Evolutionary conservation across 2,888 invertebrate species (phyloP).

Genomic region (Lasioglossum leucozonium): DNA sequence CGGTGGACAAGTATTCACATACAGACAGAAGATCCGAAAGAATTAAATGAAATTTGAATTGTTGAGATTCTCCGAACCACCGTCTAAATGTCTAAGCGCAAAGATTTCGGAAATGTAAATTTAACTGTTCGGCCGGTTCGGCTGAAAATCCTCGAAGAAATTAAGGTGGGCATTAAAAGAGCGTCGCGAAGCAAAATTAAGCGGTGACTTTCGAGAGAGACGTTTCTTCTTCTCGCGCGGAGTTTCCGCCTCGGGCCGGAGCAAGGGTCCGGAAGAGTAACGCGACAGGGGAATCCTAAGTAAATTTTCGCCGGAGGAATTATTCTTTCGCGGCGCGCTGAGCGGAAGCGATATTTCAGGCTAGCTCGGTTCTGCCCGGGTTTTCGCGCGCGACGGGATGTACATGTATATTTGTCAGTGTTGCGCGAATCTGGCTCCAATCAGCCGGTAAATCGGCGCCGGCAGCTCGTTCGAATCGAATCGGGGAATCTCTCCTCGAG

Average conservation of each 20-base stretch:
- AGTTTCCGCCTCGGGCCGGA: not conserved
- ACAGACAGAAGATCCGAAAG: too few relatives aligned
- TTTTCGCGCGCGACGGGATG: not conserved
- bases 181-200: not conserved
- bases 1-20: too few relatives aligned
- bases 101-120: not conserved
- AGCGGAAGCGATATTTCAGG: slow-evolving; percentile 15
- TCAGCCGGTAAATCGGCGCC: slow-evolving; percentile 29
- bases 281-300: not conserved
- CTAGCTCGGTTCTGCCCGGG: not conserved
- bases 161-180: not conserved
- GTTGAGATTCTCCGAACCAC: too few relatives aligned
- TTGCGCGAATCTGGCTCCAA: slow-evolving; percentile 31
- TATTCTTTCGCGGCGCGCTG: not conserved
- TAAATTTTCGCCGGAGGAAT: not conserved
- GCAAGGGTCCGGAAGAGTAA: not conserved
- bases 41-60: too few relatives aligned
- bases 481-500: slow-evolving; percentile 35
- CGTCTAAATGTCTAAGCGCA: too few relatives aligned
- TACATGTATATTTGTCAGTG: slow-evolving; percentile 30
- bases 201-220: not conserved
- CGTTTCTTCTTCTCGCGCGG: not conserved
- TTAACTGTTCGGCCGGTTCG: not conserved
- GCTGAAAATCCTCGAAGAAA: not conserved
- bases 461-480: slow-evolving; percentile 19